These are phyloP conservation scores for Leptosomus discolor DNA, from an alignment of 2,113 vertebrate genomes.

Conservation along the genomic window DNA sequence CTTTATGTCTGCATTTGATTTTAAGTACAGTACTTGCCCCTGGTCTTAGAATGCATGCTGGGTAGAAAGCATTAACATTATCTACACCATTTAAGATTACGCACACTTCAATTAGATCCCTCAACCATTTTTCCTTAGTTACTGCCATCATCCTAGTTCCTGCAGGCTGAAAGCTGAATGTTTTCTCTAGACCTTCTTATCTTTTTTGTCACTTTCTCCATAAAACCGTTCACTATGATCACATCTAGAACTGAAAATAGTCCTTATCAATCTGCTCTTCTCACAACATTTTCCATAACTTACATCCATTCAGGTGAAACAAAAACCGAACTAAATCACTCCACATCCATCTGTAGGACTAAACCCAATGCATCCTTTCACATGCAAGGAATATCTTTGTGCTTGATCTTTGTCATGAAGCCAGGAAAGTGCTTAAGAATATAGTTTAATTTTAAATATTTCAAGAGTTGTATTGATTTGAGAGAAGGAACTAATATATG, in stretches of 20 bases:
- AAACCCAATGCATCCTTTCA: not conserved
- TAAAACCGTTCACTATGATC: not conserved
- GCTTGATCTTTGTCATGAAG: not conserved
- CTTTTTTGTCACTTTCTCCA: not conserved
- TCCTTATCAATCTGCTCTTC: not conserved
- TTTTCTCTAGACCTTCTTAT: conserved; percentile 15
- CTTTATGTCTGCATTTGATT: conserved; percentile 60
- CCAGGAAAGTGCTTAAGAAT: conserved; percentile 3
- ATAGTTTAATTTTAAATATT: conserved; percentile 33
- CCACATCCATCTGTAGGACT: not conserved
- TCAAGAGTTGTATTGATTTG: conserved; percentile 31
- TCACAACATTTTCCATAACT: not conserved
- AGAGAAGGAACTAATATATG: not conserved
- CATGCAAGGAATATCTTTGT: not conserved
- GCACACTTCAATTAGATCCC: conserved; percentile 63
- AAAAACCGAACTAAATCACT: not conserved
- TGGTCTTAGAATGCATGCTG: conserved; percentile 65
- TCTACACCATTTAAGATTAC: conserved; percentile 74
- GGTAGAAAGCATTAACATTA: conserved; percentile 73
- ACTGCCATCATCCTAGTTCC: not conserved
- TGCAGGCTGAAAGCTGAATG: not conserved
- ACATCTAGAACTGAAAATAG: not conserved
- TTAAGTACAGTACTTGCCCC: conserved; percentile 66
- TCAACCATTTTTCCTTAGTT: not conserved
- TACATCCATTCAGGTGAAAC: not conserved